phyloP scores from a whole-genome alignment of 2,797 vertebrate genomes.

The Falco peregrinus region DNA sequence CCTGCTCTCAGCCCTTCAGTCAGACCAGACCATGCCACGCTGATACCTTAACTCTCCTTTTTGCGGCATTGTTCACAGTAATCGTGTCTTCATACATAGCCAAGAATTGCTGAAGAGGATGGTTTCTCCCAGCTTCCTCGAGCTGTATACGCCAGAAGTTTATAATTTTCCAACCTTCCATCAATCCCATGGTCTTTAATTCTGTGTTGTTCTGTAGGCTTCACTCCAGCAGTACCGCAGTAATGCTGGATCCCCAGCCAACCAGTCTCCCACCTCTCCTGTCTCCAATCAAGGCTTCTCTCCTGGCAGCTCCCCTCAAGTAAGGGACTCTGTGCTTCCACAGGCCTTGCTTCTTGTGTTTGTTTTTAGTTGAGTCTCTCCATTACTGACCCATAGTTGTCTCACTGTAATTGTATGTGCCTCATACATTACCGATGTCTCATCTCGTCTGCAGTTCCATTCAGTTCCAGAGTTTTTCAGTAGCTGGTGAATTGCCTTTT shows the following conservation, averaged over 20 bases:
- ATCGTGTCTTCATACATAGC: neutral
- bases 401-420: conserved; percentile 69
- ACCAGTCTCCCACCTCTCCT: conserved; percentile 99
- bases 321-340: conserved; percentile 83
- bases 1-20: neutral
- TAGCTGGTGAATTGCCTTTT: neutral
- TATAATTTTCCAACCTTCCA: neutral
- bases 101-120: neutral
- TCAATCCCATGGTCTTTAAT: conserved; percentile 66
- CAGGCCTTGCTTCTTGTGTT: conserved; percentile 50
- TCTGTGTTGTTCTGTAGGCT: conserved; percentile 84
- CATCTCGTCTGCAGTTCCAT: conserved; percentile 42
- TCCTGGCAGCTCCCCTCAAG: conserved; percentile 98
- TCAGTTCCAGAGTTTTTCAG: neutral
- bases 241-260: conserved; percentile 96
- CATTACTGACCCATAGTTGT: conserved; percentile 55
- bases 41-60: neutral
- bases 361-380: conserved; percentile 31
- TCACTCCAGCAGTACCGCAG: conserved; percentile 98
- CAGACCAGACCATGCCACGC: neutral
- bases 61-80: neutral
- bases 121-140: neutral
- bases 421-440: conserved; percentile 65
- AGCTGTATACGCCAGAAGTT: neutral
- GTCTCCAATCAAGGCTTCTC: conserved; percentile 99